Evolutionary conservation across 2,113 vertebrate genomes (phyloP).

Genomic region (Oreochromis tanganicae): DNA sequence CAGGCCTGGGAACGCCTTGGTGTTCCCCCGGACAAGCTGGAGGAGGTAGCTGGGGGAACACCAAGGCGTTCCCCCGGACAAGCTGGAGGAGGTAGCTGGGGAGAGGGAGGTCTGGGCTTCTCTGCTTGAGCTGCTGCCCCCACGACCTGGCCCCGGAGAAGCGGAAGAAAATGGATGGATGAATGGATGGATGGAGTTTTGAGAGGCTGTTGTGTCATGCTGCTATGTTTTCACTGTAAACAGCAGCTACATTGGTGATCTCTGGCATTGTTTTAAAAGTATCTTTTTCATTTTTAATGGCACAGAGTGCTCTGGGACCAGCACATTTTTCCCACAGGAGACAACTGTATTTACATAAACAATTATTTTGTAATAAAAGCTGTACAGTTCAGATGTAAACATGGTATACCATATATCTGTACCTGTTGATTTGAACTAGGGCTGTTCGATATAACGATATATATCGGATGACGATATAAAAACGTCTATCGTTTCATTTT

Average conservation of each 20-base stretch:
- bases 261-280: background rate
- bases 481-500: too few species aligned
- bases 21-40: too few species aligned
- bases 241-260: background rate
- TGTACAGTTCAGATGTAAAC: background rate
- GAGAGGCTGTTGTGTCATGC: background rate
- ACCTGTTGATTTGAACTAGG: background rate
- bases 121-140: too few species aligned
- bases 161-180: too few species aligned
- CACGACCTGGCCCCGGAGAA: too few species aligned
- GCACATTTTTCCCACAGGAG: background rate
- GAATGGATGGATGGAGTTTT: background rate
- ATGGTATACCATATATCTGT: background rate
- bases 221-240: background rate
- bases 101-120: too few species aligned
- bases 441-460: too few species aligned
- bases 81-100: too few species aligned
- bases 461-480: too few species aligned
- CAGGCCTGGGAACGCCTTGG: too few species aligned
- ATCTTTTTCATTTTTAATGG: background rate
- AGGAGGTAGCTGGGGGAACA: too few species aligned
- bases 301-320: background rate
- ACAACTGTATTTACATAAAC: background rate
- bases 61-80: too few species aligned
- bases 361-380: background rate